Evolutionary conservation across 2,113 vertebrate species (phyloP).

Genomic region (Crocuta crocuta): DNA sequence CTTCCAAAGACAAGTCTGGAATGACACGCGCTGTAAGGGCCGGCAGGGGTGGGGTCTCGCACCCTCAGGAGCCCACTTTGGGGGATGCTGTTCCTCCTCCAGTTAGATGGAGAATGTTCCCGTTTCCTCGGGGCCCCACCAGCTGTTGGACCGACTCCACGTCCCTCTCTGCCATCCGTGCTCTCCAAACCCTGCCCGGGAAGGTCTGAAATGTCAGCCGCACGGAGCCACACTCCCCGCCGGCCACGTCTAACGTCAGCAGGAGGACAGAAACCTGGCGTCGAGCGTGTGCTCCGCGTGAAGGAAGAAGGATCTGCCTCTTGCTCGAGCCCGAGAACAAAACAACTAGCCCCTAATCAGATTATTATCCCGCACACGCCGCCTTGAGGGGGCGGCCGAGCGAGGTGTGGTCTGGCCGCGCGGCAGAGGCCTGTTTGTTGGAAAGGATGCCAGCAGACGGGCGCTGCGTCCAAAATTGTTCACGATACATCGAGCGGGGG

Average conservation of each 20-base stretch:
- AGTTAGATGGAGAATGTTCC: not conserved
- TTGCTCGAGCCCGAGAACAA: not conserved
- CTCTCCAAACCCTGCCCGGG: not conserved
- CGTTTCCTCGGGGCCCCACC: not conserved
- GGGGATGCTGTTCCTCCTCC: not conserved
- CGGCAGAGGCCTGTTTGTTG: rapidly evolving
- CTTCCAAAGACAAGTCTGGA: not conserved
- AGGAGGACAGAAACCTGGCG: not conserved
- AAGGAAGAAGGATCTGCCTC: not conserved
- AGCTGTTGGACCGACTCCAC: not conserved
- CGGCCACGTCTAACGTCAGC: not conserved
- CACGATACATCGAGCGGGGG: rapidly evolving
- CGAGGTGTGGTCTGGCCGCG: rapidly evolving
- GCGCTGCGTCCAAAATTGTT: rapidly evolving
- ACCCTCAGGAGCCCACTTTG: not conserved
- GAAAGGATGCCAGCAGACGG: rapidly evolving
- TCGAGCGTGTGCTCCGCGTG: rapidly evolving
- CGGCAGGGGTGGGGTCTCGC: too few relatives aligned
- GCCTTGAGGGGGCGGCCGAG: not conserved
- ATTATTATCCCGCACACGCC: not conserved
- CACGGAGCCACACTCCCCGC: not conserved
- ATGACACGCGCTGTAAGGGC: not conserved
- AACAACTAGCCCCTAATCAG: not conserved
- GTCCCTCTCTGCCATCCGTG: not conserved
- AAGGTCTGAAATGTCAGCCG: not conserved